Conservation (phyloP, 2,113 vertebrate genomes). For the Tyto alba region DNA sequence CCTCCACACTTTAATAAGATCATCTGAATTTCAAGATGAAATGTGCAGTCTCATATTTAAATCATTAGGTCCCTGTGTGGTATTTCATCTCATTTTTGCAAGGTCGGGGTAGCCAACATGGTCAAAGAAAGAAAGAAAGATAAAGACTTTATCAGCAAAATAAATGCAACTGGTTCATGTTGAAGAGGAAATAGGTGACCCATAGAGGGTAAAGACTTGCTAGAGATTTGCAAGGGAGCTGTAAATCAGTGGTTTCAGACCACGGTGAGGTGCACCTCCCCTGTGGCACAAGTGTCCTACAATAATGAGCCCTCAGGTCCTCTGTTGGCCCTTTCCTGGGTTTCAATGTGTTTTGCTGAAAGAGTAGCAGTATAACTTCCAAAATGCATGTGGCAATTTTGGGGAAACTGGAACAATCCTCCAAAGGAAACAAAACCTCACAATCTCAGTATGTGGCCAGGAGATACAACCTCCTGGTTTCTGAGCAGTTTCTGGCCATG, state of each 20-base stretch:
- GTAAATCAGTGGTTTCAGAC: not conserved
- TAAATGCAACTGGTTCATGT: not conserved
- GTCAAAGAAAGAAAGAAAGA: conserved; percentile 6
- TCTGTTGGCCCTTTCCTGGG: not conserved
- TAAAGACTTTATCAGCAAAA: conserved; percentile 2
- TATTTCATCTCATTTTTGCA: conserved; percentile 10
- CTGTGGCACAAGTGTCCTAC: not conserved
- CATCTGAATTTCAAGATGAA: conserved; percentile 40
- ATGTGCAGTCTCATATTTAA: conserved; percentile 48
- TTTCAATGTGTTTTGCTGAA: not conserved
- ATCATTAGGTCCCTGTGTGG: conserved; percentile 22
- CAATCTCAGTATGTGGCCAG: not conserved
- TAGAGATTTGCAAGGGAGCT: not conserved
- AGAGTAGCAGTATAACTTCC: not conserved
- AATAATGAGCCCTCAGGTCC: not conserved
- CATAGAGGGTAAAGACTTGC: not conserved
- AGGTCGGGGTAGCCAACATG: not conserved
- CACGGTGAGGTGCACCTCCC: not conserved
- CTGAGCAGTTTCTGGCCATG: not conserved
- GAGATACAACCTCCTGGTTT: not conserved
- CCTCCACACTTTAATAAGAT: conserved; percentile 16
- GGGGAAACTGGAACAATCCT: not conserved
- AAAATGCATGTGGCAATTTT: not conserved
- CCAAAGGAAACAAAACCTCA: not conserved
- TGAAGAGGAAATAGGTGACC: not conserved